Evolutionary conservation across 2,113 vertebrate genomes (phyloP).

Genomic region (Erythrocebus patas): DNA sequence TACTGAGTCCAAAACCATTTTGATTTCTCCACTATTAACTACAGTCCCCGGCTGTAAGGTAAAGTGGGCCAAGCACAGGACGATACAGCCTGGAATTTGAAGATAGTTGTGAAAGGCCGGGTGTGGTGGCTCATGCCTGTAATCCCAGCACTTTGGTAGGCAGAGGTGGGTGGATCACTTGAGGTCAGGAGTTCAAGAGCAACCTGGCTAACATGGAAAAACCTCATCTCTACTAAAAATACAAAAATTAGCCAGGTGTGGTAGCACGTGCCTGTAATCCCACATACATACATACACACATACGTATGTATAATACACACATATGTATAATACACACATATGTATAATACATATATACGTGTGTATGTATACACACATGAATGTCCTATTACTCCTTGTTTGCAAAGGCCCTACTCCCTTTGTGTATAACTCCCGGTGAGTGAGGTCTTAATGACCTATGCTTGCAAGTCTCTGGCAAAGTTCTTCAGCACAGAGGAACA

Average conservation of each 20-base stretch:
- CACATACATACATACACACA: too few species aligned
- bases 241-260: too few species aligned
- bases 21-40: neutral
- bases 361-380: neutral
- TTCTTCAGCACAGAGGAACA: neutral
- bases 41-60: neutral
- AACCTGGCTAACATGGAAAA: too few species aligned
- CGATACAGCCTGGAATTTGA: neutral
- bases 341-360: too few species aligned
- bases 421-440: neutral
- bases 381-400: neutral
- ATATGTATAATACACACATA: too few species aligned
- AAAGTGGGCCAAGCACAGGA: neutral
- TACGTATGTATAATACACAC: too few species aligned
- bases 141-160: too few species aligned
- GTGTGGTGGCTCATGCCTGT: too few species aligned
- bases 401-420: neutral
- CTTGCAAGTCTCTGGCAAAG: neutral
- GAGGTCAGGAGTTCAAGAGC: too few species aligned
- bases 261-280: too few species aligned
- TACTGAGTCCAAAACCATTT: neutral
- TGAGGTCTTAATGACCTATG: neutral
- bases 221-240: too few species aligned
- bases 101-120: neutral
- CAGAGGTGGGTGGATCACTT: too few species aligned